phyloP scores from a whole-genome alignment of 2,888 invertebrate species.

The Amaurobius ferox region DNA sequence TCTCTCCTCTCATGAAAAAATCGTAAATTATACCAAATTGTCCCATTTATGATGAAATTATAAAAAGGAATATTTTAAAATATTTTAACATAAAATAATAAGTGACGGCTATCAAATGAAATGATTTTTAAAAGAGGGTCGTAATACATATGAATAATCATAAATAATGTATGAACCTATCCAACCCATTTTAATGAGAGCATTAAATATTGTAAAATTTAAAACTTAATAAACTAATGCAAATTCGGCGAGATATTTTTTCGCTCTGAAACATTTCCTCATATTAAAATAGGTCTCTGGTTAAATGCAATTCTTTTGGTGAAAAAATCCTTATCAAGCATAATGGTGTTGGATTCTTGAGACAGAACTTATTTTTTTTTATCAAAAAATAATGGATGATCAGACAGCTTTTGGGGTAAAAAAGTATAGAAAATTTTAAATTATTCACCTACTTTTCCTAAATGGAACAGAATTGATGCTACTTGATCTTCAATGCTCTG shows the following conservation, averaged over 20 bases:
- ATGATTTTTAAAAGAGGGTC: neutral
- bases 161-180: neutral
- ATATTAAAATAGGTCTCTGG: neutral
- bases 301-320: neutral
- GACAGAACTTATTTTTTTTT: neutral
- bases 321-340: constrained; percentile 6
- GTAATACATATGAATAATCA: neutral
- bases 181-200: neutral
- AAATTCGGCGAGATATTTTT: neutral
- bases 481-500: constrained; percentile 63
- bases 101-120: neutral
- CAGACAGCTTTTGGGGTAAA: neutral
- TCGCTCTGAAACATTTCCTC: neutral
- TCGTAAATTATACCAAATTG: no score
- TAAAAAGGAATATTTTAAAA: neutral
- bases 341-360: constrained; percentile 2
- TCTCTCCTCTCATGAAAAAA: no score
- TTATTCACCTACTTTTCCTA: constrained; percentile 47
- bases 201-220: neutral
- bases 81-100: neutral
- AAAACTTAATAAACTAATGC: neutral
- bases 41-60: neutral
- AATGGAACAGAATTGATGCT: constrained; percentile 55
- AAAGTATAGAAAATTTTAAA: constrained; percentile 3
- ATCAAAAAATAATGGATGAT: neutral